A percentile compares a stretch with the other conserved stretches of the same genome.
These are phyloP conservation scores for Drosophila testacea DNA, from an alignment of 2,888 invertebrate species.

Conservation along the genomic window DNA sequence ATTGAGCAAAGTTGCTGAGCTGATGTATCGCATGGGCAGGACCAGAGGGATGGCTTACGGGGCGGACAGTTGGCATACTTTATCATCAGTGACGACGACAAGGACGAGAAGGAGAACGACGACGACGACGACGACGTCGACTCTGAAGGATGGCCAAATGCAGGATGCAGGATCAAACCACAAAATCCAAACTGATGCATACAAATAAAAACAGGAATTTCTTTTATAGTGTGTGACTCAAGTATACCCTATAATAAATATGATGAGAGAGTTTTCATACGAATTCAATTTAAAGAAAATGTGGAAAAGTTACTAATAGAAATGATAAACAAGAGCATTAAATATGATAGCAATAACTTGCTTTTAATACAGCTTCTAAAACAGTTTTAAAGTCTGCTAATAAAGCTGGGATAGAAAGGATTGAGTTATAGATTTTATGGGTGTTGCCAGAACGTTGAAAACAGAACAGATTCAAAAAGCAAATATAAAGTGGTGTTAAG, in stretches of 20 bases:
- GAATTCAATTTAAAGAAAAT: neutral
- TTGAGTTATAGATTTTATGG: too few species aligned
- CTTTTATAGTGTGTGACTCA: neutral
- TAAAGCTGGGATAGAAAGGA: too few species aligned
- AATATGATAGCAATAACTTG: too few species aligned
- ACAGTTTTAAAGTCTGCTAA: too few species aligned
- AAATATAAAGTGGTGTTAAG: too few species aligned
- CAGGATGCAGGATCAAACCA: constrained; percentile 82
- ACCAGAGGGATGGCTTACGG: constrained; percentile 43
- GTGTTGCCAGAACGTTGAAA: too few species aligned
- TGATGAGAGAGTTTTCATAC: neutral
- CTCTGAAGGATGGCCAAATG: constrained; percentile 66
- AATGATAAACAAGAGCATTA: too few species aligned
- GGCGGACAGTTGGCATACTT: constrained; percentile 82
- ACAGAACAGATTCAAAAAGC: too few species aligned
- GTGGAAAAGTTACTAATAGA: too few species aligned
- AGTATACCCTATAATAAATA: constrained; percentile 19
- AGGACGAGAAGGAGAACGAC: constrained; percentile 33
- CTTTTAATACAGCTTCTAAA: too few species aligned
- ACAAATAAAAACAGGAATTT: constrained; percentile 65
- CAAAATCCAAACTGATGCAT: constrained; percentile 81
- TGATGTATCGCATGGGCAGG: constrained; percentile 67
- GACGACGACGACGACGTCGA: constrained; percentile 50
- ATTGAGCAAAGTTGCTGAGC: constrained; percentile 81
- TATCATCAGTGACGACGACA: constrained; percentile 74